Base-by-base conservation (phyloP, 2,888 invertebrate species). In the Pollenia amentaria region DNA sequence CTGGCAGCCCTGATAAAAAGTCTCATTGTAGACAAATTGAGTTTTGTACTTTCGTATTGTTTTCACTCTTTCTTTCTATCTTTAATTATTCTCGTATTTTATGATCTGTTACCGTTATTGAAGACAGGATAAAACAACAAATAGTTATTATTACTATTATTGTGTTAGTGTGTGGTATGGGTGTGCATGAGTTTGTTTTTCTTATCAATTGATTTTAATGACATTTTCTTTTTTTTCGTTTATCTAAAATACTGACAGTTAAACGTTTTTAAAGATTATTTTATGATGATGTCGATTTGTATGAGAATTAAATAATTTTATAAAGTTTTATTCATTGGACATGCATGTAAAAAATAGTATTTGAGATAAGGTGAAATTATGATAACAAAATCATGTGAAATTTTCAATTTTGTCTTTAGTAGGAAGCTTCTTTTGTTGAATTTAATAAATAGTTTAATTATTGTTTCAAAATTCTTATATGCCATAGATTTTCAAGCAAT, bases 21-120 rank as follows among this genome's bases (percentile, higher is more conserved):
- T n/a, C n/a, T n/a, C n/a, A 21, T 21, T 21, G 21, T 21, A 21
- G 3, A 29, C 29, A 29, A 29, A 29, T 6, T 29, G 6, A 29
- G 6, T 29, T 29, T 29, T 29, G 29, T 29, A 29, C 4, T 6
- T 29, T 29, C 29, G 3, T 6, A 46, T 53, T 53, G 11, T 53
- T 79, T 53, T 72, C 62, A 44, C 12, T 3, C 3, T 7, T 16
- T 53, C 4, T 11, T 53, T 64, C 12, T 7, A 14, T 53, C 2
- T 11, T 53, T 64, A 72, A 64, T 46, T 64, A 46, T 46, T 40
- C 11, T 64, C 18, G 10, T 55, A 46, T 64, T 29, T 80, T 72
- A 72, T 64, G 64, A 55, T 62, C 72, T 72, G 38, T 44, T 72
- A 64, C 70, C 72, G 64, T 72, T 72, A 64, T 64, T 38, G 64